Evolutionary conservation across 2,888 invertebrate genomes (phyloP), one percentile per base, ranked within the genome.

Genomic region (Trichogramma evanescens): DNA sequence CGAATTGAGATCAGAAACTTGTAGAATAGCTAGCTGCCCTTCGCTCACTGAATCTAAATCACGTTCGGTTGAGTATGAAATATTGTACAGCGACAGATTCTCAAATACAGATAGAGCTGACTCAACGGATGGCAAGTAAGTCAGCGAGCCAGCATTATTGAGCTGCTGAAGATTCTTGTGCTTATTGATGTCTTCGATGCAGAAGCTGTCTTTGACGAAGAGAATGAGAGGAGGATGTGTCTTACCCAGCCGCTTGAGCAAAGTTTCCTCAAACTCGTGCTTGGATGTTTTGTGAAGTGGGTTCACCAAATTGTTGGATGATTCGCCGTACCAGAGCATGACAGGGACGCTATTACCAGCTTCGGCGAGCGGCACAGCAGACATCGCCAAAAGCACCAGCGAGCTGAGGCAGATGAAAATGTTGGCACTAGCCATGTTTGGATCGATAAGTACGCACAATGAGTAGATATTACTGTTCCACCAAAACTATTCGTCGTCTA

Each of bases 81-180:
- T 72, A 63, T 80, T 77, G 7, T 81, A 78, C 6, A 80, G 78
- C 0, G 81, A 79, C 5, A 85, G 69, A 41, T 81, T 77, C 65
- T 83, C 80, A 45, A 89, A 68, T 0, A 82, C 82, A 1, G 78
- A 76, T 8, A 85, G 62, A 0, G 89, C 83, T 62, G 82, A 80
- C 50, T 84, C 80, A 0, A 89, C 89, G 26, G 82, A 81, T 6
- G 87, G 83, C 4, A 86, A 76, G 71, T 87, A 89, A 1, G 81
- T 76, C 38, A 81, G 71, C 0, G 66, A 66, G 40, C 68, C 69
- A 1, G 75, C 67, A 0, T 67, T 67, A 9, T 80, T 70, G 41
- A 79, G 72, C 1, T 72, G 66, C 6, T 76, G 75, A 10, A 84
- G 70, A 66, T 78, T 80, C 65, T 79, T 80, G 71, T 81, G 81